Evolutionary conservation across 1,140 invertebrate genomes (phyloP).

Genomic region (Episyrphus balteatus): DNA sequence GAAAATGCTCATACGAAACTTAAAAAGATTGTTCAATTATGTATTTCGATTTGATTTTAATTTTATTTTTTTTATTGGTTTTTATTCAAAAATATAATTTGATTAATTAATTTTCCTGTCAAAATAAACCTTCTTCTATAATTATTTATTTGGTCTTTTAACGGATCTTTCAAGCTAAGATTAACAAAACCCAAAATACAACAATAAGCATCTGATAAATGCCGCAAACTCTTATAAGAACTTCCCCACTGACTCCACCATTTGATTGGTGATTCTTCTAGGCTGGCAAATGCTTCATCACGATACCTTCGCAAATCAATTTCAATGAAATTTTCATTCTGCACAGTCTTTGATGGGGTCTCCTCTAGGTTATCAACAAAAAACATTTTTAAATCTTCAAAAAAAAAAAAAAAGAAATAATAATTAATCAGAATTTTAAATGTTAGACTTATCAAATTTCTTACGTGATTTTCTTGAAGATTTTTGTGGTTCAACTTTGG

Average conservation of each 20-base stretch:
- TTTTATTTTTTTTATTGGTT: constrained; percentile 6
- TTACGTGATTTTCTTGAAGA: constrained; percentile 25
- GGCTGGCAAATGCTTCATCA: constrained; percentile 24
- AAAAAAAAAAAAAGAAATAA: not conserved
- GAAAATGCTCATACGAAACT: too few species aligned
- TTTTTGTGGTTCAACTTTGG: constrained; percentile 11
- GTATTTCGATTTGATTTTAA: too few species aligned
- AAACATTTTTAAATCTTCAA: constrained; percentile 26
- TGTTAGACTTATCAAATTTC: not conserved
- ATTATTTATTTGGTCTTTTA: constrained; percentile 28
- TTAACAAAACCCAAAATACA: constrained; percentile 31
- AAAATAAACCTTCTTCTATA: constrained; percentile 27
- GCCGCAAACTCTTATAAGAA: constrained; percentile 25
- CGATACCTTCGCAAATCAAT: constrained; percentile 29
- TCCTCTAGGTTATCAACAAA: constrained; percentile 24
- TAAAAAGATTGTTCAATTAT: too few species aligned
- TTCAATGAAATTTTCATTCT: constrained; percentile 22
- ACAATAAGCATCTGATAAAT: constrained; percentile 24
- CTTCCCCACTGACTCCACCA: constrained; percentile 31
- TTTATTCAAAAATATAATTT: constrained; percentile 28
- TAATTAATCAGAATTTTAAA: constrained; percentile 2
- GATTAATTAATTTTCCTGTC: constrained; percentile 25
- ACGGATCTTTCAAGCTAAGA: constrained; percentile 24
- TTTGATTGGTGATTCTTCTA: constrained; percentile 28
- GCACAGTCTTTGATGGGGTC: constrained; percentile 7